Percentiles rank a stretch among this genome's conserved stretches.
Evolutionary conservation across 2,113 vertebrate genomes (phyloP).

Genomic region (Microcebus jonahi): DNA sequence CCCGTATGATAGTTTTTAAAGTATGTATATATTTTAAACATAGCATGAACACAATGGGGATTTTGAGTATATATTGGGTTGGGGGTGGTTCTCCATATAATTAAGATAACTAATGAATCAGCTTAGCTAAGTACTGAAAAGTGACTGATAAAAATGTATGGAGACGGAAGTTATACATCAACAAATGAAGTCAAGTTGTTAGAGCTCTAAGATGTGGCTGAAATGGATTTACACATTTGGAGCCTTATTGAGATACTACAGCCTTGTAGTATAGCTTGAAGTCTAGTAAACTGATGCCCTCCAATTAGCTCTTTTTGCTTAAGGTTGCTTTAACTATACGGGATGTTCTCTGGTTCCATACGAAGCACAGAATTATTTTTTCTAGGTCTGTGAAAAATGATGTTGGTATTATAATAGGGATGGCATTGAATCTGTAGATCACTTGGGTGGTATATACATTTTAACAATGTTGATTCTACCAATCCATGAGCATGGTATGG

Average conservation of each 20-base stretch:
- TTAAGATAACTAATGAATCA: slow-evolving; percentile 6
- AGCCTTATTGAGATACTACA: background rate
- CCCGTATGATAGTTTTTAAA: background rate
- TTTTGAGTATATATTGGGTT: background rate
- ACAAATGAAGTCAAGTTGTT: slow-evolving; percentile 45
- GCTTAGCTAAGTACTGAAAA: background rate
- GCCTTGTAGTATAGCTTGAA: too few relatives aligned
- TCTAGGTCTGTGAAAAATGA: too few relatives aligned
- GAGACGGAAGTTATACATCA: background rate
- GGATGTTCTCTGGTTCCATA: too few relatives aligned
- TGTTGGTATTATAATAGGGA: too few relatives aligned
- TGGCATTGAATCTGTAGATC: too few relatives aligned
- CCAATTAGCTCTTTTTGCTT: too few relatives aligned
- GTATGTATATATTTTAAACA: background rate
- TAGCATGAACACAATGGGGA: background rate
- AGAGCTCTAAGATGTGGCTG: slow-evolving; percentile 5
- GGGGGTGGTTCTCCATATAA: background rate
- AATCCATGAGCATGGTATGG: too few relatives aligned
- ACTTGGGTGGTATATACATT: too few relatives aligned
- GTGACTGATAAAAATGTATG: background rate
- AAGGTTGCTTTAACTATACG: too few relatives aligned
- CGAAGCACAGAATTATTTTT: too few relatives aligned
- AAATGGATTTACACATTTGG: background rate
- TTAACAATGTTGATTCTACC: too few relatives aligned
- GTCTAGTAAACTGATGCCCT: too few relatives aligned